Evolutionary conservation across 2,797 vertebrate genomes (phyloP).

Genomic region (Myotis vivesi): DNA sequence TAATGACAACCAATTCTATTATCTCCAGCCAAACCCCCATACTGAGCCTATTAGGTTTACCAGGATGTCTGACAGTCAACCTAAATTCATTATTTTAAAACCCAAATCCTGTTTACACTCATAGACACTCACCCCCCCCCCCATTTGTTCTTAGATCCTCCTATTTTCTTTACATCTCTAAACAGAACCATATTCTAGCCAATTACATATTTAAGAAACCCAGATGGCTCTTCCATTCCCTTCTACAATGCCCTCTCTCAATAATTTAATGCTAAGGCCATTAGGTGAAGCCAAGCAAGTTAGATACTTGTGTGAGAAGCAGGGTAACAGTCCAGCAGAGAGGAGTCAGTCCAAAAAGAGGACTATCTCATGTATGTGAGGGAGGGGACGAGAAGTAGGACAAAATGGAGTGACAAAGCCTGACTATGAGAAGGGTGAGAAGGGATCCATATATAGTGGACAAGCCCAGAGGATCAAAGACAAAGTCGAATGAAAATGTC

Average conservation of each 20-base stretch:
- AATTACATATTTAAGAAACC: neutral
- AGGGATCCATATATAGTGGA: neutral
- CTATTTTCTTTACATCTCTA: neutral
- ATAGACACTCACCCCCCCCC: neutral
- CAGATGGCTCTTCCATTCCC: neutral
- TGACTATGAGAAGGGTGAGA: neutral
- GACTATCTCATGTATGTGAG: neutral
- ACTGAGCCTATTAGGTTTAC: neutral
- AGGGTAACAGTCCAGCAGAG: neutral
- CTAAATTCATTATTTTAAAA: conserved; percentile 36
- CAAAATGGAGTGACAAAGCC: neutral
- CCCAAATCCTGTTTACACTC: neutral
- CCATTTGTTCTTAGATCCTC: neutral
- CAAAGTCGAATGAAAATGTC: neutral
- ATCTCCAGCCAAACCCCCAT: neutral
- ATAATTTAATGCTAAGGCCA: neutral
- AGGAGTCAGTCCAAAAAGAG: neutral
- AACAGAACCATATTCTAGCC: neutral
- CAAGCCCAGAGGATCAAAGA: neutral
- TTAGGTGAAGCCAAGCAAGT: neutral
- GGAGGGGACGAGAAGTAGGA: neutral
- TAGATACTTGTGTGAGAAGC: neutral
- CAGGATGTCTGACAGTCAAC: neutral
- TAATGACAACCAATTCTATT: neutral
- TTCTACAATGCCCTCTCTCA: neutral